phyloP scores from a whole-genome alignment of 1,140 invertebrate species.

The Zaprionus lachaisei region DNA sequence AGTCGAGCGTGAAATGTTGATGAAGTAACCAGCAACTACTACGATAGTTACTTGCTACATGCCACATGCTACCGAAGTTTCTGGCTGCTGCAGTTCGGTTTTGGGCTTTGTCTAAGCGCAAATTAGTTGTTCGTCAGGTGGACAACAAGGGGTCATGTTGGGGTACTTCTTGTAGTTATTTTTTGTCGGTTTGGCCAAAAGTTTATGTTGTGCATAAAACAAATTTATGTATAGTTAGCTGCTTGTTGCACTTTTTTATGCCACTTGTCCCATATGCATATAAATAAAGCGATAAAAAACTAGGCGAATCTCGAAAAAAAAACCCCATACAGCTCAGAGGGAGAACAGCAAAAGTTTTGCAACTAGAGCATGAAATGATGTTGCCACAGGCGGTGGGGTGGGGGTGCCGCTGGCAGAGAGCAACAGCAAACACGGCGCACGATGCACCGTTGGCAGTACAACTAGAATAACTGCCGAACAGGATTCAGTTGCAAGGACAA shows the following conservation, averaged over 20 bases:
- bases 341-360: slow-evolving; percentile 63
- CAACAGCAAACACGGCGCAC: slow-evolving; percentile 36
- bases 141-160: slow-evolving; percentile 47
- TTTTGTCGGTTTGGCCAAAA: slow-evolving; percentile 39
- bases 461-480: slow-evolving; percentile 60
- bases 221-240: slow-evolving; percentile 60
- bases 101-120: slow-evolving; percentile 54
- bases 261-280: slow-evolving; percentile 74
- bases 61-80: slow-evolving; percentile 57
- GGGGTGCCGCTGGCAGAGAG: background rate
- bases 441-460: slow-evolving; percentile 56
- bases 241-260: slow-evolving; percentile 34
- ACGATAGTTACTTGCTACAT: slow-evolving; percentile 43
- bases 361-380: slow-evolving; percentile 81
- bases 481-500: slow-evolving; percentile 75
- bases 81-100: slow-evolving; percentile 31
- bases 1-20: slow-evolving; percentile 79
- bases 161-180: slow-evolving; percentile 4
- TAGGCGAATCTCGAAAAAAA: slow-evolving; percentile 7
- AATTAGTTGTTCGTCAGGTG: slow-evolving; percentile 70
- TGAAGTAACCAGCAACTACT: slow-evolving; percentile 67
- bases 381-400: slow-evolving; percentile 32
- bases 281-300: slow-evolving; percentile 74
- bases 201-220: slow-evolving; percentile 66
- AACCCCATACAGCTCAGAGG: background rate